These are phyloP conservation scores for Rhingia campestris DNA, from an alignment of 2,888 invertebrate species.

Conservation along the genomic window DNA sequence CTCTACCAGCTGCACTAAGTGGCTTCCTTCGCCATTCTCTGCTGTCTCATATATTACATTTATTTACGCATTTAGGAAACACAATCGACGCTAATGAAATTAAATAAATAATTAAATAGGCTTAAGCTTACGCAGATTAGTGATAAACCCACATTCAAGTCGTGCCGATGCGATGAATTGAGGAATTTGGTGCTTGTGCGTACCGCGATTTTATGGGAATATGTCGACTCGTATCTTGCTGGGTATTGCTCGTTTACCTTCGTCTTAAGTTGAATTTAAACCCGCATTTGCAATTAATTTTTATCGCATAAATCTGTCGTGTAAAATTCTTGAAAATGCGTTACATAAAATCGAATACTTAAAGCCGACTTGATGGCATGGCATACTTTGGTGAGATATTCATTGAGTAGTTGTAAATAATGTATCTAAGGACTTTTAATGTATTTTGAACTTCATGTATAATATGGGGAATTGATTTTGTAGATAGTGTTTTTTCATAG, in stretches of 20 bases:
- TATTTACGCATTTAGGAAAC: conserved; percentile 46
- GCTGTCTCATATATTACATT: conserved; percentile 34
- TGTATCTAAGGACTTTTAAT: neutral
- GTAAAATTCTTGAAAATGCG: conserved; percentile 7
- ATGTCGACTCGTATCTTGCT: neutral
- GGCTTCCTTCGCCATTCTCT: neutral
- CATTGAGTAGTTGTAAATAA: too few species aligned
- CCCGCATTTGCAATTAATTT: conserved; percentile 49
- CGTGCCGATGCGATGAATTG: neutral
- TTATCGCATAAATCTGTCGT: conserved; percentile 53
- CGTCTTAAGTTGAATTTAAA: conserved; percentile 31
- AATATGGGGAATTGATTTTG: conserved; percentile 7
- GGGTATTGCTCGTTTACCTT: conserved; percentile 20
- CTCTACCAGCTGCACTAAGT: too few species aligned
- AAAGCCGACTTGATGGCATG: too few species aligned
- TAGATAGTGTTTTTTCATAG: too few species aligned
- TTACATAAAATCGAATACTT: too few species aligned
- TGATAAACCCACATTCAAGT: conserved; percentile 21
- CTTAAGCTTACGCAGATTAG: conserved; percentile 34
- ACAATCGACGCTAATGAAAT: conserved; percentile 46
- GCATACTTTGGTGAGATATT: too few species aligned
- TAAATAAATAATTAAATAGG: conserved; percentile 50
- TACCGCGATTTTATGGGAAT: conserved; percentile 13
- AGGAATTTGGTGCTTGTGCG: conserved; percentile 16
- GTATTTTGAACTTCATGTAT: conserved; percentile 3